Percentiles rank a stretch among this genome's conserved stretches.
Evolutionary conservation across 2,113 vertebrate genomes (phyloP).

Genomic region (Glaucomys volans): DNA sequence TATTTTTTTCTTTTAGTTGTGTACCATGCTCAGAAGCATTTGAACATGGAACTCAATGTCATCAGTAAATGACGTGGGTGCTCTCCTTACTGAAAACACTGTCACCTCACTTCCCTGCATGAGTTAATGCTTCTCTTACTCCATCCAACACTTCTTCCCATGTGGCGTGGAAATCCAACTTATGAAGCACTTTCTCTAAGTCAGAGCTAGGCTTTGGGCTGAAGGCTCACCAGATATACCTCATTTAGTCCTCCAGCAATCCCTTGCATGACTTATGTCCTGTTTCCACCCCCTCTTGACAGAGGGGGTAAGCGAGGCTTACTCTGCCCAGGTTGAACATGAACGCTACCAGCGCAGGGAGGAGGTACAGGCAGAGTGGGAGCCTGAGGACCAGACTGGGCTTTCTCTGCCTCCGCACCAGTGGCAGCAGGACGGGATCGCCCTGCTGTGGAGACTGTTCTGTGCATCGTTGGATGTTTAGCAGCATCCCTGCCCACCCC

Average conservation of each 20-base stretch:
- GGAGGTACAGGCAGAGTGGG: neutral
- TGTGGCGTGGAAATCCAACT: accelerated
- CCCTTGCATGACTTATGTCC: accelerated
- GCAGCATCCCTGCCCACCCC: neutral
- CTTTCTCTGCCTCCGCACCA: neutral
- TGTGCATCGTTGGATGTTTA: neutral
- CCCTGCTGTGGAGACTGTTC: neutral
- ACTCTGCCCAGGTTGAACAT: neutral
- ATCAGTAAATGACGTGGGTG: neutral
- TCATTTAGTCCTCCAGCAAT: neutral
- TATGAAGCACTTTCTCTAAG: accelerated
- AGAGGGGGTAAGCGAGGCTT: neutral
- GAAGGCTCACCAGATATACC: neutral
- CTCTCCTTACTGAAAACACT: neutral
- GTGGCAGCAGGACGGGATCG: neutral
- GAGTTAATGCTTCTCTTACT: neutral
- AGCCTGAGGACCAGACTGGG: neutral
- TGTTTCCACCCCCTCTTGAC: neutral
- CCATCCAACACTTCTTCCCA: neutral
- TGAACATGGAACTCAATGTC: neutral
- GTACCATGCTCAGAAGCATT: neutral
- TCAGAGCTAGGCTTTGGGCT: neutral
- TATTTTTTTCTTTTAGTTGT: neutral
- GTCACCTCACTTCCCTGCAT: neutral
- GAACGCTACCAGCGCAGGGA: neutral